phyloP scores from a whole-genome alignment of 2,888 invertebrate species.

The Platerodrilus igneus region DNA sequence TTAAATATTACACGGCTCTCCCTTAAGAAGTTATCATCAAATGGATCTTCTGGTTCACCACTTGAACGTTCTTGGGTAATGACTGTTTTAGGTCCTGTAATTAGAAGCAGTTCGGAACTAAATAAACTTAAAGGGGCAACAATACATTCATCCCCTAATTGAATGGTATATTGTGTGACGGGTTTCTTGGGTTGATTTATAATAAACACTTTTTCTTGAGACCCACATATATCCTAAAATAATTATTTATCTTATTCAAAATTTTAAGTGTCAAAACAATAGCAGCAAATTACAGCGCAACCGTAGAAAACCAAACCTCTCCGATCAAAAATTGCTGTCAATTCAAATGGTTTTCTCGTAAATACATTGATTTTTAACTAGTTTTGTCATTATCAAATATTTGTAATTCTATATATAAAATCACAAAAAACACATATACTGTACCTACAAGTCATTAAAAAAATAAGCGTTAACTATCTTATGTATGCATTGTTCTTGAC shows the following conservation, averaged over 20 bases:
- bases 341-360: no score
- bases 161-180: constrained; percentile 68
- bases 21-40: constrained; percentile 85
- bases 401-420: no score
- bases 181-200: constrained; percentile 68
- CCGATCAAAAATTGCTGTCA: no score
- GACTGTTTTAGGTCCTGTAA: constrained; percentile 72
- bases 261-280: no score
- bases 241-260: constrained; percentile 1
- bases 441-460: no score
- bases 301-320: no score
- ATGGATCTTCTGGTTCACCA: constrained; percentile 88
- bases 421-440: no score
- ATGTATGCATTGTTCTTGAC: no score
- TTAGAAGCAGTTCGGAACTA: constrained; percentile 80
- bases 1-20: constrained; percentile 73
- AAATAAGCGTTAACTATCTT: no score
- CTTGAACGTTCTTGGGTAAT: constrained; percentile 65
- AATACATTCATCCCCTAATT: constrained; percentile 88
- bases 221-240: constrained; percentile 72
- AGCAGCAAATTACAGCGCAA: no score
- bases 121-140: constrained; percentile 87
- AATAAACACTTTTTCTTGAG: constrained; percentile 75
- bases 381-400: no score
- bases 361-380: no score